These are phyloP conservation scores for Leucania comma DNA, from an alignment of 2,888 invertebrate genomes.

Conservation along the genomic window DNA sequence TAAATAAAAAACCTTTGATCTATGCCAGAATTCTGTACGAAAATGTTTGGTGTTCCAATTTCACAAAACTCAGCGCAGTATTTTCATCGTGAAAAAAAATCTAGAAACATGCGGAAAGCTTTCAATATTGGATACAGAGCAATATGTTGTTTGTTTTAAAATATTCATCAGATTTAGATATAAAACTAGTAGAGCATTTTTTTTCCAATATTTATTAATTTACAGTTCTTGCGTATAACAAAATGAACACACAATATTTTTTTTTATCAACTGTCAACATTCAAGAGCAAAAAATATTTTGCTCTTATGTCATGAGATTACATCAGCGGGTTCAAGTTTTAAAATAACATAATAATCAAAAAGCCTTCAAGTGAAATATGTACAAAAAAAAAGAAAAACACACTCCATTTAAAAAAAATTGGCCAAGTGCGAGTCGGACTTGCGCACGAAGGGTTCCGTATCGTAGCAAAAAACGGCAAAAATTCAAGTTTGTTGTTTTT, in stretches of 20 bases:
- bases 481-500: too few species aligned
- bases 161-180: neutral
- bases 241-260: neutral
- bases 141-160: neutral
- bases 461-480: too few species aligned
- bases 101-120: neutral
- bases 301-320: too few species aligned
- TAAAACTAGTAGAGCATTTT: neutral
- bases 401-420: too few species aligned
- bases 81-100: neutral
- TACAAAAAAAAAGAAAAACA: too few species aligned
- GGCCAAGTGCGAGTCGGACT: too few species aligned
- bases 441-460: too few species aligned
- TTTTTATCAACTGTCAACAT: neutral
- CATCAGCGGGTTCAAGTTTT: too few species aligned
- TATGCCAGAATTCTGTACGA: too few species aligned
- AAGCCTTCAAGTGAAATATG: neutral
- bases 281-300: neutral
- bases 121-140: neutral
- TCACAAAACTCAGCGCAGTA: neutral
- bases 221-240: too few species aligned
- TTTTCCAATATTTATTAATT: slow-evolving; percentile 56
- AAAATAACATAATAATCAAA: neutral
- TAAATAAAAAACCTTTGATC: too few species aligned
- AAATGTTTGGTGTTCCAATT: too few species aligned